phyloP scores from a whole-genome alignment of 2,797 vertebrate genomes.

The Melanotaenia pygmaea region DNA sequence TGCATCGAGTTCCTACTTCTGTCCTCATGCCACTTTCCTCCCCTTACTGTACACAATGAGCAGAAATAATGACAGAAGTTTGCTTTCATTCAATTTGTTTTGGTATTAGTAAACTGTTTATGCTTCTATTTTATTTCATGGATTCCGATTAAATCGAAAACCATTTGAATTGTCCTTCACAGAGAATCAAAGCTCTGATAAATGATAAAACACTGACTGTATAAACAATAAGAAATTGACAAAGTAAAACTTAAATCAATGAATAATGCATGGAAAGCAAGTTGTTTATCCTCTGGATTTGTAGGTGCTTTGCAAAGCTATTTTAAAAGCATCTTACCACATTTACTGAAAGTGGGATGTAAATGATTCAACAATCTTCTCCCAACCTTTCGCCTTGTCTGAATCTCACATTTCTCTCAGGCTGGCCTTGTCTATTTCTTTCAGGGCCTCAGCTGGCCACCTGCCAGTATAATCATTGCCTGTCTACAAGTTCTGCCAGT shows the following conservation, averaged over 20 bases:
- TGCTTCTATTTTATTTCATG: not conserved
- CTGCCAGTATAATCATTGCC: constrained; percentile 33
- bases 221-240: not conserved
- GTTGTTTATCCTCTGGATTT: not conserved
- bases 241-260: not conserved
- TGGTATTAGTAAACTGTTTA: not conserved
- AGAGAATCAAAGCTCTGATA: constrained; percentile 6
- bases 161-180: not conserved
- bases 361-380: constrained; percentile 22
- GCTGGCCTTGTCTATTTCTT: constrained; percentile 1
- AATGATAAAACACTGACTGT: not conserved
- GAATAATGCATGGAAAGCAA: constrained; percentile 4
- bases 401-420: constrained; percentile 6
- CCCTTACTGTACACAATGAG: constrained; percentile 4
- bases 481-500: constrained; percentile 40
- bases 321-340: constrained; percentile 1
- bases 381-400: not conserved
- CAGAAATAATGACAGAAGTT: not conserved
- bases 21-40: constrained; percentile 20
- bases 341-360: constrained; percentile 14
- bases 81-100: not conserved
- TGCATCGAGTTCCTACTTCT: not conserved
- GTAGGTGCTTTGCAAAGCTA: not conserved
- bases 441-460: constrained; percentile 20
- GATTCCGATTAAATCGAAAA: not conserved